Conservation (phyloP, 2,888 invertebrate genomes). For the Oeneis ivallda region DNA sequence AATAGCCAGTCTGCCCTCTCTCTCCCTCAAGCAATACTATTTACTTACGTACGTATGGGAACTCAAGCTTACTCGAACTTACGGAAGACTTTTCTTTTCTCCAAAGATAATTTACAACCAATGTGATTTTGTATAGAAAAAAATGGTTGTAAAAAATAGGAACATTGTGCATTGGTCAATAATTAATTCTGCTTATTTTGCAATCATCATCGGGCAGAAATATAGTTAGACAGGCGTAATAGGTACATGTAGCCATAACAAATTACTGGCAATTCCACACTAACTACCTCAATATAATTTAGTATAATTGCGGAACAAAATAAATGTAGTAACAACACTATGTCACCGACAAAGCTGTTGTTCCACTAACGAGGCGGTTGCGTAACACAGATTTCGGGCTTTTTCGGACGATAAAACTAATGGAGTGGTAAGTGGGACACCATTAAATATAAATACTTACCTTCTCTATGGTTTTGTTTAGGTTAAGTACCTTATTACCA, state of each 20-base stretch:
- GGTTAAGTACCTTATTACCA: no score
- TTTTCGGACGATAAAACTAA: conserved; percentile 64
- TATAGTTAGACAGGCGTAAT: no score
- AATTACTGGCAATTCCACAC: background rate
- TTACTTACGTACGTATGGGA: no score
- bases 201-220: background rate
- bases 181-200: background rate
- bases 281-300: background rate
- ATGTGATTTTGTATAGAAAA: no score
- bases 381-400: conserved; percentile 67
- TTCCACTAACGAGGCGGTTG: conserved; percentile 55
- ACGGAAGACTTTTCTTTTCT: no score
- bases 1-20: no score
- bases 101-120: no score
- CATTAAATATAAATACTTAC: conserved; percentile 40
- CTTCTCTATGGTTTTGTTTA: background rate
- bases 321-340: conserved; percentile 56
- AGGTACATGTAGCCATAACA: no score
- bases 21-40: no score
- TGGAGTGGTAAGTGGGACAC: conserved; percentile 59
- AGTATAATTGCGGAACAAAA: conserved; percentile 52
- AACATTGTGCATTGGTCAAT: no score
- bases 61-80: no score
- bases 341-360: conserved; percentile 47
- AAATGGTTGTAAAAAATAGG: no score